Conservation (phyloP, 1,140 invertebrate species). For the Odontomachus brunneus region DNA sequence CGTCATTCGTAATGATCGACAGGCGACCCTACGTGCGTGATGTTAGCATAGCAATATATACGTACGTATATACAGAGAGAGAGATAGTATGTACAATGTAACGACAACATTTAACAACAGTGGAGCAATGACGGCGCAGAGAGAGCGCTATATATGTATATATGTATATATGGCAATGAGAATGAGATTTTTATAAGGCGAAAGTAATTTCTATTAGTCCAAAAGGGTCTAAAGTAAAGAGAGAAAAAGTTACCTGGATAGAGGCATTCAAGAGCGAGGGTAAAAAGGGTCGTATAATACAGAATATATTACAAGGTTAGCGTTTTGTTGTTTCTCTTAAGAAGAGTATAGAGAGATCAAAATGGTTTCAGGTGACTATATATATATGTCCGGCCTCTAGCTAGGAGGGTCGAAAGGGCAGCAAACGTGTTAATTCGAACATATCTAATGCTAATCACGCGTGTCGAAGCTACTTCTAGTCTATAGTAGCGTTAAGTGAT, state of each 20-base stretch:
- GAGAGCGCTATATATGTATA: slow-evolving; percentile 50
- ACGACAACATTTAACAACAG: slow-evolving; percentile 61
- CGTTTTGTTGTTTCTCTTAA: slow-evolving; percentile 69
- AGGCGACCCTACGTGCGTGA: slow-evolving; percentile 52
- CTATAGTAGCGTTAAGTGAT: slow-evolving; percentile 24
- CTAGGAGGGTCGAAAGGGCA: slow-evolving; percentile 77
- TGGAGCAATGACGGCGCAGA: slow-evolving; percentile 57
- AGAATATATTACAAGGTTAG: slow-evolving; percentile 78
- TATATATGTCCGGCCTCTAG: slow-evolving; percentile 74
- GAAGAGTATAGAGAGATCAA: slow-evolving; percentile 73
- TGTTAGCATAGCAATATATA: slow-evolving; percentile 67
- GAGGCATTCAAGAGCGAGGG: slow-evolving; percentile 80
- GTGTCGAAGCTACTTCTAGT: slow-evolving; percentile 72
- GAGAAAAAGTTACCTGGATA: slow-evolving; percentile 80
- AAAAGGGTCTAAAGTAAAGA: slow-evolving; percentile 80
- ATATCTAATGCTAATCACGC: slow-evolving; percentile 77
- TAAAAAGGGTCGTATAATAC: slow-evolving; percentile 79
- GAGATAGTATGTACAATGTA: slow-evolving; percentile 63
- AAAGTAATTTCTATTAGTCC: slow-evolving; percentile 68
- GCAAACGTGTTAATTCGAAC: slow-evolving; percentile 80
- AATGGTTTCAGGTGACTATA: slow-evolving; percentile 75
- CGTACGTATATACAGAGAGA: slow-evolving; percentile 10
- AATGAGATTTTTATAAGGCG: slow-evolving; percentile 66
- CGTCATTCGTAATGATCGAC: slow-evolving; percentile 54
- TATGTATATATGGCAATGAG: slow-evolving; percentile 58